Base-by-base conservation (phyloP, 2,113 vertebrate species). In the Todiramphus saurophagus region DNA sequence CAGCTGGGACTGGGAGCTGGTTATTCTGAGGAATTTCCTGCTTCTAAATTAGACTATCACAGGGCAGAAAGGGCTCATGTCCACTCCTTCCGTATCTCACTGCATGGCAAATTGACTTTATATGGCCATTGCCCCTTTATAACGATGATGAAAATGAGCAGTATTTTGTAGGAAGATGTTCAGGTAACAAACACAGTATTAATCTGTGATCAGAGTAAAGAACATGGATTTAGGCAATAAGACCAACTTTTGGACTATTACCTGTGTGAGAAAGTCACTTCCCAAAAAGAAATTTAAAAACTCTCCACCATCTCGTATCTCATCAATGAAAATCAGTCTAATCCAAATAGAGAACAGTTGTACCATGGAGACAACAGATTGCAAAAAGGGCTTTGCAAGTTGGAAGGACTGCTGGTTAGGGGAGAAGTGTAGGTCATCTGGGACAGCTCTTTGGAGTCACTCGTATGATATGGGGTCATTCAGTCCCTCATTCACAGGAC, bases 21-120 rank as follows among this genome's bases (percentile, higher is more conserved):
- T 87, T 96, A 90, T 92, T 95, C 87, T 23, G 15, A 94, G 94
- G 93, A 94, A 96, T 96, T 96, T 96, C 84, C 96, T 97, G 87
- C 90, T 94, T 95, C 72, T 89, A 94, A 87, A 93, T 94, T 83
- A 92, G 69, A 74, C 58, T 94, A 41, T 90, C 55, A 37, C 39
- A 87, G 48, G 35, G 46, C 63, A 83, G 87, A 91, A 76, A 60
- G 23, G 53, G 58, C 46, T 76, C 37, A 25, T 87, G 59, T 87
- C 58, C 2, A 55, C 37, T 79, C 58, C 58, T 79, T 89, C n/a
- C 41, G 6, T 20, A 55, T 59, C 33, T 59, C 56, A 37, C 27
- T 30, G 17, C 21, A 62, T 59, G 63, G 50, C 25, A 93, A 89
- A 83, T 14, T 27, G 16, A 60, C 87, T 60, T 92, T 60, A 30